Evolutionary conservation across 2,113 vertebrate genomes (phyloP), one percentile per base, ranked within the genome.

Genomic region (Vulpes ferrilata): DNA sequence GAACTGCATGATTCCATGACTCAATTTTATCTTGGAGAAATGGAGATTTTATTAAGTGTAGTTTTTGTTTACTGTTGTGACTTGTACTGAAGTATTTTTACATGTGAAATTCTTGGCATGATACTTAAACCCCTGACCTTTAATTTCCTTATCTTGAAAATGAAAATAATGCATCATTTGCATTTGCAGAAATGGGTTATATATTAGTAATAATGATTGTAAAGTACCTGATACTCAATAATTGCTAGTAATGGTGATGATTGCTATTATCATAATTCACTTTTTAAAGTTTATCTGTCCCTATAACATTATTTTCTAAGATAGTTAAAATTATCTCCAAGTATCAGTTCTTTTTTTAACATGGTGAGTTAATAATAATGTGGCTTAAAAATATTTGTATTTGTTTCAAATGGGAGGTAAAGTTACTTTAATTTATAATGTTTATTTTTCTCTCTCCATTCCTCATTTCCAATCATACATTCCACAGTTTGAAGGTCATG

Each of bases 1-100:
- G 22, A 71, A 32, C 7, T 85, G 10, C 16, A 48, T 84, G 6
- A 93, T 73, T 84, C 16, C 3, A 8, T 69, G 16, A 48, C 3
- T 86, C 17, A 19, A 27, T 73, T 93, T 92, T 82, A n/a, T 87
- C 16, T 43, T 87, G 23, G 7, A 95, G 25, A 79, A 85, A 92
- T 22, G 4, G 51, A 97, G 8, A 35, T 62, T 32, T 53, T 32
- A 38, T 13, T 78, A 91, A n/a, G 9, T 64, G 4, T 79, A 1
- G 1, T 9, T 35, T 35, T 35, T 35, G 17, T 51, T 93, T 85
- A 55, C 35, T 83, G 11, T 57, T n/a, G 4, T 32, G 53, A 55
- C 85, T 35, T 35, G 35, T 35, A 35, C 5, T 65, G 25, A 90
- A 55, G 67, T 55, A 2, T 59, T 51, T 95, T 53, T 32, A 27